Base-by-base conservation (phyloP, 2,888 invertebrate genomes). In the Halocaridina rubra region DNA sequence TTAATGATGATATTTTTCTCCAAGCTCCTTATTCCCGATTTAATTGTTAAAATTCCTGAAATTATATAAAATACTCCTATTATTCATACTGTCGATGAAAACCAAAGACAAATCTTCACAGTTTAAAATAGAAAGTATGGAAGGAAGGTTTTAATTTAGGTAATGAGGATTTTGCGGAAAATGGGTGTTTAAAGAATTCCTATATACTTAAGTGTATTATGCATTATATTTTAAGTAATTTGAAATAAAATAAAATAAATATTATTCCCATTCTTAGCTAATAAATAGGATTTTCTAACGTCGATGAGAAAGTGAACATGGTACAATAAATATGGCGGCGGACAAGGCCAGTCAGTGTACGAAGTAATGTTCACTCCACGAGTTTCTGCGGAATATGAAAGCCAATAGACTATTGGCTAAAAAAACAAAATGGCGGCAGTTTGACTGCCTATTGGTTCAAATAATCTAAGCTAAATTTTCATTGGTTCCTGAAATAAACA, bases 321-420 rank as follows among this genome's bases (percentile, higher is more conserved):
- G 84, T 84, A 84, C 84, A 84, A 59, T 69, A 64, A 84, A 84
- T 75, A 84, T 84, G 84, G 84, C 84, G 74, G 75, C 84, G 30
- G 84, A 29, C 16, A 24, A 19, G 67, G 30, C 32, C 64, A 74
- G 64, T 84, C 33, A 80, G 32, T 84, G 80, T 84, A 80, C 84
- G 13, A 67, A 75, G 27, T 75, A 29, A n/a, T 53, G 29, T 64
- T 75, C 67, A 33, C 16, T 22, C 74, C 30, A 27, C 8, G 8
- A 29, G 24, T 1, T 29, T 29, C 4, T 10, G 69, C 13, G 13
- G 39, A 59, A 30, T 1, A n/a, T 5, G 7, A 29, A 61, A 33
- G 13, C 0, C 10, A 19, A 59, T 4, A 13, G 57, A 2, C 59
- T 2, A 77, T 84, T 84, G 74, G 84, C 32, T 67, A n/a, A 22